phyloP scores from a whole-genome alignment of 1,140 invertebrate species.

The Pantala flavescens region DNA sequence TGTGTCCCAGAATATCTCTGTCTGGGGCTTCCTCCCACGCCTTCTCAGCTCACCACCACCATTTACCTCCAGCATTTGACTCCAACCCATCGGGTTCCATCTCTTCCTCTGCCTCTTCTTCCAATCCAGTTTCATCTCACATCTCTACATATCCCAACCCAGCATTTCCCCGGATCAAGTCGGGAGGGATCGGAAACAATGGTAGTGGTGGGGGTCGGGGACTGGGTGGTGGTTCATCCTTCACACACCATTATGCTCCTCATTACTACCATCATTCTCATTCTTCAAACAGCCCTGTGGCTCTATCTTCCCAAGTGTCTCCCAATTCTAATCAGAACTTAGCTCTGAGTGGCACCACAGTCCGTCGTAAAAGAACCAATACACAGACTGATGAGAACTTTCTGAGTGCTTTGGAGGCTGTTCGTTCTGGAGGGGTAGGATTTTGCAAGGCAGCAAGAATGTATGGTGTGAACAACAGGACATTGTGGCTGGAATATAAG shows the following conservation, averaged over 20 bases:
- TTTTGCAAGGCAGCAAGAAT: slow-evolving; percentile 72
- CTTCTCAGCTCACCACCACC: slow-evolving; percentile 6
- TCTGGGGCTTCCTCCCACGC: slow-evolving; percentile 5
- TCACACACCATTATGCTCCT: background rate
- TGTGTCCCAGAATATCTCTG: slow-evolving; percentile 4
- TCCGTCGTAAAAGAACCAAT: slow-evolving; percentile 50
- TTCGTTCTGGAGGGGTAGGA: slow-evolving; percentile 67
- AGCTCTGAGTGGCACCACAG: background rate
- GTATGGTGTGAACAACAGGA: slow-evolving; percentile 72
- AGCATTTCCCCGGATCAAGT: background rate
- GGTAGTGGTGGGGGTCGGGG: background rate
- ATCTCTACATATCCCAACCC: slow-evolving; percentile 4
- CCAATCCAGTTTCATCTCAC: slow-evolving; percentile 3
- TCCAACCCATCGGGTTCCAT: background rate
- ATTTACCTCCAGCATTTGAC: background rate
- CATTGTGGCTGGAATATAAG: slow-evolving; percentile 73
- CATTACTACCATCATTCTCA: slow-evolving; percentile 6
- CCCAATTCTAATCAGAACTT: background rate
- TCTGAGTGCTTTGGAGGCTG: slow-evolving; percentile 62
- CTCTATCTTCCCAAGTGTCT: background rate
- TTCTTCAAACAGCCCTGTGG: background rate
- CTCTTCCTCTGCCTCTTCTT: background rate
- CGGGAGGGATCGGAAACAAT: background rate
- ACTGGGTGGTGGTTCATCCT: background rate
- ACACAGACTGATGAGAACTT: slow-evolving; percentile 70